These are phyloP conservation scores for Tipula unca DNA, from an alignment of 2,888 invertebrate species.

Conservation along the genomic window DNA sequence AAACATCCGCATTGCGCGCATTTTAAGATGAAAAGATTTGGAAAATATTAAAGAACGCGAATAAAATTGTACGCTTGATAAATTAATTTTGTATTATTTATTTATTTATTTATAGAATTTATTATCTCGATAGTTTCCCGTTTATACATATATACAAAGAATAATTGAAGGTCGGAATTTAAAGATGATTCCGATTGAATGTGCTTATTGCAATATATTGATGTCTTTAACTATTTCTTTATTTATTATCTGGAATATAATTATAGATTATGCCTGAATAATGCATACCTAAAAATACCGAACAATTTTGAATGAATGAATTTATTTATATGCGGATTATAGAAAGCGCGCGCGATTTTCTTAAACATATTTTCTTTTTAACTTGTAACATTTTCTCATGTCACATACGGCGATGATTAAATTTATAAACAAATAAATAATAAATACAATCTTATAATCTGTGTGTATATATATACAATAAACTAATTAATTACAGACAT, in stretches of 20 bases:
- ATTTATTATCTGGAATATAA: no score
- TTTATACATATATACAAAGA: no score
- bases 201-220: no score
- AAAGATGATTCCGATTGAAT: no score
- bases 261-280: no score
- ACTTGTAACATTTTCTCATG: background rate
- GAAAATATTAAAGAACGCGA: background rate
- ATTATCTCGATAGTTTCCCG: background rate
- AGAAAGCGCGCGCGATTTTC: background rate
- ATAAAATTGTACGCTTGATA: background rate
- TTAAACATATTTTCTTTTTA: no score
- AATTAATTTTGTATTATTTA: background rate
- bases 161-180: no score
- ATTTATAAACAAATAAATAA: background rate
- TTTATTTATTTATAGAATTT: background rate
- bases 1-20: background rate
- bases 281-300: no score
- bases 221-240: no score
- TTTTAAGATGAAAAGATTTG: background rate
- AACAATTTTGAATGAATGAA: background rate
- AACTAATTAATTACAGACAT: background rate
- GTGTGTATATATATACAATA: background rate
- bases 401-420: background rate
- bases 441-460: background rate
- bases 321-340: no score